Percentiles rank a stretch among this genome's conserved stretches.
phyloP scores from a whole-genome alignment of 2,888 invertebrate species.

The Lepidonotus clava region DNA sequence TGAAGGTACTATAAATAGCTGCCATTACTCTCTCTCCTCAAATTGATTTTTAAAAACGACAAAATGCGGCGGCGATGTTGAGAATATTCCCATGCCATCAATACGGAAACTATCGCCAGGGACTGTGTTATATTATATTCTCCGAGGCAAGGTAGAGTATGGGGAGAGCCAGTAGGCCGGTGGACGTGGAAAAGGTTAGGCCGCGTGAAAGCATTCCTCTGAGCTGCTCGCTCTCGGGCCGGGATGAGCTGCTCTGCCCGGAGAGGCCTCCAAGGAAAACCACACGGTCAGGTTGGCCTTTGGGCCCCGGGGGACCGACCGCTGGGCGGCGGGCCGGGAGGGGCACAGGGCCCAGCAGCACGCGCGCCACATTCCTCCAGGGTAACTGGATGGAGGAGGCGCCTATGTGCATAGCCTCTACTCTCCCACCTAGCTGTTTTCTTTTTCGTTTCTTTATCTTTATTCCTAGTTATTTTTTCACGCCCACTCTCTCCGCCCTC shows the following conservation, averaged over 20 bases:
- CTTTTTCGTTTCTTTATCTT: neutral
- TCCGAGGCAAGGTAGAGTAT: constrained; percentile 12
- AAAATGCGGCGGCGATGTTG: no score
- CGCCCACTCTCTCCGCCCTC: neutral
- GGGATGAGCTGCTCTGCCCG: constrained; percentile 16
- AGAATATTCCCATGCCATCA: no score
- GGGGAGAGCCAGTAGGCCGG: neutral
- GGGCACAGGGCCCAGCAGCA: neutral
- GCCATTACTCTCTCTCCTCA: no score
- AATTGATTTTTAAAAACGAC: no score
- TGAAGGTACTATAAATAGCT: no score
- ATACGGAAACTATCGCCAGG: no score
- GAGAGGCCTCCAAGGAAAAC: neutral
- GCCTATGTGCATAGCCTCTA: no score
- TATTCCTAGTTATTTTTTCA: neutral
- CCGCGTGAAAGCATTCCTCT: constrained; percentile 16
- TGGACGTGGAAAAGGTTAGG: neutral
- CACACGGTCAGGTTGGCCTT: constrained; percentile 7
- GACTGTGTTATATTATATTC: no score
- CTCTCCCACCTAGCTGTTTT: neutral
- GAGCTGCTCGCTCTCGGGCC: neutral
- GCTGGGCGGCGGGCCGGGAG: neutral
- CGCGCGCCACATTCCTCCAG: neutral
- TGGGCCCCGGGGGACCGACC: constrained; percentile 6
- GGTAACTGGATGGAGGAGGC: neutral